Percentiles rank a stretch among this genome's conserved stretches.
These are phyloP conservation scores for Buceros bicornis DNA, from an alignment of 2,797 vertebrate species.

Conservation along the genomic window DNA sequence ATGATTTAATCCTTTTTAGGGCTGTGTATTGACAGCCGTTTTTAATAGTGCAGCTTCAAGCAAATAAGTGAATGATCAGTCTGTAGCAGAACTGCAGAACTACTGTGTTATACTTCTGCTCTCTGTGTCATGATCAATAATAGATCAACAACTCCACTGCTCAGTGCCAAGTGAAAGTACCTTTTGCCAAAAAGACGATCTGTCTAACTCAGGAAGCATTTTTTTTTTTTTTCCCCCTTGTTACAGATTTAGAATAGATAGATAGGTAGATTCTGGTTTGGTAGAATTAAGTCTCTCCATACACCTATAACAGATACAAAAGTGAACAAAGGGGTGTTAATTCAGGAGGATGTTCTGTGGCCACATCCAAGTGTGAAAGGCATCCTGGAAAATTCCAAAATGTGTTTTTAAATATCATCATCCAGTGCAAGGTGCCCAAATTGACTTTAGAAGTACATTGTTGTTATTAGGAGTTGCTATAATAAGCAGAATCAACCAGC, in stretches of 20 bases:
- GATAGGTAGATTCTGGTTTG: conserved; percentile 7
- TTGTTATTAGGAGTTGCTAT: conserved; percentile 69
- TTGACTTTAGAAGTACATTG: conserved; percentile 43
- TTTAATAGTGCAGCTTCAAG: background rate
- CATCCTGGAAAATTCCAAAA: conserved; percentile 57
- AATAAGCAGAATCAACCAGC: conserved; percentile 62
- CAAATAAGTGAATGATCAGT: background rate
- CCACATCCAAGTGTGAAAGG: background rate
- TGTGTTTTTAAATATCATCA: conserved; percentile 46
- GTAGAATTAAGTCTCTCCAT: background rate
- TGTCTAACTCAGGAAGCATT: background rate
- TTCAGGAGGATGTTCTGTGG: background rate
- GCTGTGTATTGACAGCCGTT: conserved; percentile 14
- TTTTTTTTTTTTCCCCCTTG: background rate
- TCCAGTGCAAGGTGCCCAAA: conserved; percentile 35
- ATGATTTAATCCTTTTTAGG: conserved; percentile 14
- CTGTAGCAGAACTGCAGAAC: background rate
- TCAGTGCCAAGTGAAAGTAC: background rate
- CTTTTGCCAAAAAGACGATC: background rate
- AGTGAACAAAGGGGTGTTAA: background rate
- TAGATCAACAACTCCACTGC: background rate
- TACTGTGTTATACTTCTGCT: background rate
- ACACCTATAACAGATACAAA: background rate
- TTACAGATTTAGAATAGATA: background rate
- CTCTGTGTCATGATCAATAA: conserved; percentile 1